These are phyloP conservation scores for Thecophora atra DNA, from an alignment of 2,888 invertebrate genomes.

Conservation along the genomic window DNA sequence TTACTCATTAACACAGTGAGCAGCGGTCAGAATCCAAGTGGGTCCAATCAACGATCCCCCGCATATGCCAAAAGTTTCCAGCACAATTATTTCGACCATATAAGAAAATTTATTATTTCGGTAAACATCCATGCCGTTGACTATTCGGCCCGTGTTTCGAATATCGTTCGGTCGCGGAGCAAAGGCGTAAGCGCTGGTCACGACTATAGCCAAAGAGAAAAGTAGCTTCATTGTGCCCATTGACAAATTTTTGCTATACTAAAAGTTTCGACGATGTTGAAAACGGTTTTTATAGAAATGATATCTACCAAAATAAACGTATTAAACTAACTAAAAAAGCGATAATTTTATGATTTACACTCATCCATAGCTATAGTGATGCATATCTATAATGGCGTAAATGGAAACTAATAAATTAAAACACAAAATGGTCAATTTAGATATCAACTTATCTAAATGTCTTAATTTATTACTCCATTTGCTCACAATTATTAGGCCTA, in stretches of 20 bases:
- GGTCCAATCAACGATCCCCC: not conserved
- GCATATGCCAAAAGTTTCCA: not conserved
- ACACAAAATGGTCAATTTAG: too few relatives aligned
- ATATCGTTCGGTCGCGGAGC: not conserved
- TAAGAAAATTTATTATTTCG: not conserved
- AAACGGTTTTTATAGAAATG: too few relatives aligned
- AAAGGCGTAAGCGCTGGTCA: not conserved
- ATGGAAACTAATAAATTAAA: too few relatives aligned
- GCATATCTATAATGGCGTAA: too few relatives aligned
- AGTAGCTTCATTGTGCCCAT: not conserved
- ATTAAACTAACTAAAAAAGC: too few relatives aligned
- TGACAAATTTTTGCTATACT: not conserved
- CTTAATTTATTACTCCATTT: too few relatives aligned
- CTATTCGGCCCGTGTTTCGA: not conserved
- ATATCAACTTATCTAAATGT: too few relatives aligned
- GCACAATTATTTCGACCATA: not conserved
- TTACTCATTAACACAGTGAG: constrained; percentile 12
- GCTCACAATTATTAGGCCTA: too few relatives aligned
- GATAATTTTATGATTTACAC: too few relatives aligned
- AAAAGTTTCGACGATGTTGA: too few relatives aligned
- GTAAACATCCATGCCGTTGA: not conserved
- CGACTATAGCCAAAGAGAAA: not conserved
- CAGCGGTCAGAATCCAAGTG: constrained; percentile 8
- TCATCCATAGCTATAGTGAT: too few relatives aligned
- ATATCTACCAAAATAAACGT: too few relatives aligned